These are phyloP conservation scores for Phylloscopus trochilus DNA, from an alignment of 2,113 vertebrate species.

Conservation along the genomic window DNA sequence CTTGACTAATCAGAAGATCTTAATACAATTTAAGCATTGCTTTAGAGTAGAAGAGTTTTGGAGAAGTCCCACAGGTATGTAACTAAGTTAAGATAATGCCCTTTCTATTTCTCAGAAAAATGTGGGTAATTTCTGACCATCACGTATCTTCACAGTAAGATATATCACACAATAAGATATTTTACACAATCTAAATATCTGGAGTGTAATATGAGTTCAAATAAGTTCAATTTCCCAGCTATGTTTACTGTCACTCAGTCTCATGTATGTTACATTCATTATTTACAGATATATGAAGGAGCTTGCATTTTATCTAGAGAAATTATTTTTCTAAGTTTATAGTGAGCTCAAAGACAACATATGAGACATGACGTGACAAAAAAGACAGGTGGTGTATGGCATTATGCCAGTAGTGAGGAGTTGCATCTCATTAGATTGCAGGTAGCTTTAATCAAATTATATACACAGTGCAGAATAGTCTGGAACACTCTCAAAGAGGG, in stretches of 20 bases:
- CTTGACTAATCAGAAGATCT: not conserved
- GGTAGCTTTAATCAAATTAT: not conserved
- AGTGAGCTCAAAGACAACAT: not conserved
- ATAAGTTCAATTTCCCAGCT: not conserved
- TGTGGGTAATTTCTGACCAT: not conserved
- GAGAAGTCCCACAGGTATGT: not conserved
- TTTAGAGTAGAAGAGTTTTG: not conserved
- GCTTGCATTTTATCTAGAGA: not conserved
- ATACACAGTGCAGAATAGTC: not conserved
- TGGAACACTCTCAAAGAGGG: not conserved
- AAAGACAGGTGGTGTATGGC: not conserved
- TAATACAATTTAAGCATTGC: accelerated
- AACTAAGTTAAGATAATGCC: not conserved
- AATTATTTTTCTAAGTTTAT: not conserved
- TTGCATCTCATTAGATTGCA: not conserved
- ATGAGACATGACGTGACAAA: not conserved
- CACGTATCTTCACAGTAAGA: not conserved
- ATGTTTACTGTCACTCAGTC: not conserved
- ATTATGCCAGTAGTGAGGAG: not conserved
- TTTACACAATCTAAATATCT: not conserved
- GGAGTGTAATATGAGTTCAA: not conserved
- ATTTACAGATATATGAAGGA: not conserved
- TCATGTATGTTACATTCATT: not conserved
- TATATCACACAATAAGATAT: not conserved
- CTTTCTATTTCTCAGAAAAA: not conserved